A percentile compares a stretch with the other conserved stretches of the same genome.
phyloP scores from a whole-genome alignment of 1,140 invertebrate species.

The Eumeta japonica region DNA sequence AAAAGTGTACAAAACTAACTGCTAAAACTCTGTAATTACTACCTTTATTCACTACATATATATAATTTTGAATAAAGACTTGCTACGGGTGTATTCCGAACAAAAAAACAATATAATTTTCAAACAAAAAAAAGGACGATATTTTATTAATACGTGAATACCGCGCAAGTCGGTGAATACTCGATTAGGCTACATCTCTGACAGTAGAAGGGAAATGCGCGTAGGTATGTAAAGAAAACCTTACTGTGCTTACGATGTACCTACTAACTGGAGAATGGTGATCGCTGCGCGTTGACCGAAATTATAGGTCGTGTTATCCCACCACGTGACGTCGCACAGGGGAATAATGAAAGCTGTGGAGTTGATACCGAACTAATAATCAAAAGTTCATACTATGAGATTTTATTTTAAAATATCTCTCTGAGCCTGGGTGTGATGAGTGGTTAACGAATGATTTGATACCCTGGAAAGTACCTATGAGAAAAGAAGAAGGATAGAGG shows the following conservation, averaged over 20 bases:
- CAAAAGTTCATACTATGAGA: no score
- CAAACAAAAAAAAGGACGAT: constrained; percentile 12
- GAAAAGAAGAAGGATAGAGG: no score
- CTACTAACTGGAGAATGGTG: constrained; percentile 36
- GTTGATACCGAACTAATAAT: no score
- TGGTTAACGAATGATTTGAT: no score
- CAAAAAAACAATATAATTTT: constrained; percentile 16
- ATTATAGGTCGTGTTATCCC: constrained; percentile 43
- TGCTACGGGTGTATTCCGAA: no score
- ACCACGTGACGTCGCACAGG: constrained; percentile 26
- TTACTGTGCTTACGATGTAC: constrained; percentile 32
- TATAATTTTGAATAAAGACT: no score
- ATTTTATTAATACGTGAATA: constrained; percentile 23
- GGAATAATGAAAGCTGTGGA: constrained; percentile 25
- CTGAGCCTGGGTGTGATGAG: no score
- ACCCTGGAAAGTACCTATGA: no score
- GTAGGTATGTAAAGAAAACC: constrained; percentile 27
- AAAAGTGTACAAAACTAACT: no score
- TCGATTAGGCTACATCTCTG: constrained; percentile 48
- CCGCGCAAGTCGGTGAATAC: constrained; percentile 41
- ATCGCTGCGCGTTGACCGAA: constrained; percentile 39
- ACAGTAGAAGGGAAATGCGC: constrained; percentile 17
- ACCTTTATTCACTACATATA: no score
- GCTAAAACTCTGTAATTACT: no score
- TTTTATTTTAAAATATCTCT: no score